Conservation (phyloP, 2,888 invertebrate genomes). For the Cheilosia pagana region DNA sequence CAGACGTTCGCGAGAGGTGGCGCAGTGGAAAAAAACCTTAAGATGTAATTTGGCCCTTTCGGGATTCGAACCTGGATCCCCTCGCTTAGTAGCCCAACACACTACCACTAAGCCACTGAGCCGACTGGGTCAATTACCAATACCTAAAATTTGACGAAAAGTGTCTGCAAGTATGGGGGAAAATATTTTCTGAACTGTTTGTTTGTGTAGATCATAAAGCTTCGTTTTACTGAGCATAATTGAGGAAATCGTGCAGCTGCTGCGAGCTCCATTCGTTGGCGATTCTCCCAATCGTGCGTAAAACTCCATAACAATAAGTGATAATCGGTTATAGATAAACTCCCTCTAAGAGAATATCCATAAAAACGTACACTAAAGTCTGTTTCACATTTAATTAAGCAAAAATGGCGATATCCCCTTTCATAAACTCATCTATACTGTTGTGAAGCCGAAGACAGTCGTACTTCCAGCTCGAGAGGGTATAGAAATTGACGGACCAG, state of each 20-base stretch:
- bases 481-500: slow-evolving; percentile 7
- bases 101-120: too few relatives aligned
- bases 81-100: too few relatives aligned
- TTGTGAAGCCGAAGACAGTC: not conserved
- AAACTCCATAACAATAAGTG: slow-evolving; percentile 1
- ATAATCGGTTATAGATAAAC: slow-evolving; percentile 10
- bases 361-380: not conserved
- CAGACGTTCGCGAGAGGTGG: too few relatives aligned
- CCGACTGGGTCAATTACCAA: too few relatives aligned
- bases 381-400: slow-evolving; percentile 45
- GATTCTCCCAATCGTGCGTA: not conserved
- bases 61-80: too few relatives aligned
- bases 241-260: not conserved
- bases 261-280: not conserved
- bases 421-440: slow-evolving; percentile 3
- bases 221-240: not conserved
- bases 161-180: too few relatives aligned
- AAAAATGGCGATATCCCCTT: slow-evolving; percentile 28
- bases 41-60: too few relatives aligned
- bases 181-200: not conserved
- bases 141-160: too few relatives aligned
- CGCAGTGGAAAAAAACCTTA: too few relatives aligned
- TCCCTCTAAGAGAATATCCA: not conserved
- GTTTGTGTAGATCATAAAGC: not conserved
- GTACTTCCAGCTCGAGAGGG: slow-evolving; percentile 21